Conservation (phyloP, 2,888 invertebrate genomes). For the Lasioglossum lativentre region DNA sequence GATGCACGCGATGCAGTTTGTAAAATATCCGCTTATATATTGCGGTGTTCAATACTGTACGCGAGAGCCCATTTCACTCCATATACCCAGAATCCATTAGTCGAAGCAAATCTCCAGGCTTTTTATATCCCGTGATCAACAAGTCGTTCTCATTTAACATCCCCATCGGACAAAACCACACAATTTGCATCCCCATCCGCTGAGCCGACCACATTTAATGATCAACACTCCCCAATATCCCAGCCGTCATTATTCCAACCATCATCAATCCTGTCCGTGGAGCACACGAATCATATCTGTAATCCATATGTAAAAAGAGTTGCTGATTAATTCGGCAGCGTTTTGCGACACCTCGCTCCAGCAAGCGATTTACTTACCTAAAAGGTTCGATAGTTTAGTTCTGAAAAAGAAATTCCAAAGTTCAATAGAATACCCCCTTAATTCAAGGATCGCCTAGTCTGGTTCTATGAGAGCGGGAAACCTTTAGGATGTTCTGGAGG, state of each 20-base stretch:
- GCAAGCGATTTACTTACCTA: too few species aligned
- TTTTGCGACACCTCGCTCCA: background rate
- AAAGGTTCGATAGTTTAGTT: too few species aligned
- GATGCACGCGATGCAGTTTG: background rate
- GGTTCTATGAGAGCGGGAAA: background rate
- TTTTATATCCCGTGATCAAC: slow-evolving; percentile 1
- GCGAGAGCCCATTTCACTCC: background rate
- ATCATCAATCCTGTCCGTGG: background rate
- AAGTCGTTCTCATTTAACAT: slow-evolving; percentile 9
- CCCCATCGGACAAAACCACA: slow-evolving; percentile 3
- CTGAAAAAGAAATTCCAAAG: too few species aligned
- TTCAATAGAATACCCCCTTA: background rate
- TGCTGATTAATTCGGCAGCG: background rate
- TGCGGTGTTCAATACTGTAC: background rate
- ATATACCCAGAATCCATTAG: slow-evolving; percentile 5
- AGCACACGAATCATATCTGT: background rate
- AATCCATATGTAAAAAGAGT: background rate
- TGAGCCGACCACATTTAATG: slow-evolving; percentile 4
- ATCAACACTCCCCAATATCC: slow-evolving; percentile 9
- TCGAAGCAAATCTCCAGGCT: background rate
- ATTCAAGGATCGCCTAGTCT: background rate
- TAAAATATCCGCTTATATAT: background rate
- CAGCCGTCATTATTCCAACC: background rate
- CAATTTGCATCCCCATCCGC: slow-evolving; percentile 7
- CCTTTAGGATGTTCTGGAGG: too few species aligned